Percentiles rank a stretch among this genome's conserved stretches.
Evolutionary conservation across 2,888 invertebrate species (phyloP).

Genomic region (Drosophila testacea): DNA sequence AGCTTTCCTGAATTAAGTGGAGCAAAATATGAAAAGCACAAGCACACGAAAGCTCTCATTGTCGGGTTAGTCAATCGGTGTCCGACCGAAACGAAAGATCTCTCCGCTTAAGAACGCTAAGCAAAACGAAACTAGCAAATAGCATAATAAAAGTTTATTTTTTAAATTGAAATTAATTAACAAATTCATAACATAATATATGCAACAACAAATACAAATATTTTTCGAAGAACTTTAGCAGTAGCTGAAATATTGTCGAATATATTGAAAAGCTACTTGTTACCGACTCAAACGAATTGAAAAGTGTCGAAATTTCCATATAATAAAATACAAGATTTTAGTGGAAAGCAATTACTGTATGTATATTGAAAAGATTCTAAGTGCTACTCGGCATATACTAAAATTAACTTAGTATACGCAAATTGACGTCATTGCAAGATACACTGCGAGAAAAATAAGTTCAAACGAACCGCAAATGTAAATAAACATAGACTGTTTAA

Average conservation of each 20-base stretch:
- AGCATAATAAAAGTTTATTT: constrained; percentile 53
- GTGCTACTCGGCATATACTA: constrained; percentile 29
- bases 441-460: constrained; percentile 65
- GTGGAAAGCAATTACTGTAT: constrained; percentile 38
- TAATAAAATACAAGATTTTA: constrained; percentile 12
- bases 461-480: constrained; percentile 44
- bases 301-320: constrained; percentile 13
- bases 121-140: constrained; percentile 53
- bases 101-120: constrained; percentile 62
- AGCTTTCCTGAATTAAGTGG: constrained; percentile 73
- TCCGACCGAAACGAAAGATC: constrained; percentile 86
- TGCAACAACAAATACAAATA: constrained; percentile 9
- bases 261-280: constrained; percentile 43
- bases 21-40: constrained; percentile 56
- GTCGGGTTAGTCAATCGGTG: constrained; percentile 85
- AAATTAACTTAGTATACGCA: constrained; percentile 44
- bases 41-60: constrained; percentile 53
- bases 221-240: constrained; percentile 40
- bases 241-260: constrained; percentile 36
- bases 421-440: constrained; percentile 71
- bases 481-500: constrained; percentile 57
- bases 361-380: constrained; percentile 32
- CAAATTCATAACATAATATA: constrained; percentile 5
- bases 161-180: constrained; percentile 47
- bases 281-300: constrained; percentile 14